Conservation (phyloP, 2,888 invertebrate species). For the Smittia aterrima region DNA sequence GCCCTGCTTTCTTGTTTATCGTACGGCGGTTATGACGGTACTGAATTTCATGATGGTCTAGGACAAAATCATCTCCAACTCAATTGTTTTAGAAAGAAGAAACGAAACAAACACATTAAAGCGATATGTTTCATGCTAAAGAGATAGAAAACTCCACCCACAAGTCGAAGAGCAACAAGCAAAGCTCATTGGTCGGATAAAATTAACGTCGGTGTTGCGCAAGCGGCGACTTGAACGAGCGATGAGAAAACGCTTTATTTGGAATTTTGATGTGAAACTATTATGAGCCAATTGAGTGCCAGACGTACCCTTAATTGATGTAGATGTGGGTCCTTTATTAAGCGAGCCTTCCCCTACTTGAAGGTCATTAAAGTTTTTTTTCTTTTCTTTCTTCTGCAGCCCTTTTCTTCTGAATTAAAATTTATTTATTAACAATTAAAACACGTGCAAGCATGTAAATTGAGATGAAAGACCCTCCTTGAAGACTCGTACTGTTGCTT, state of each 20-base stretch:
- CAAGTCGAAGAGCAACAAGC: neutral
- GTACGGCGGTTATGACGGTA: conserved; percentile 39
- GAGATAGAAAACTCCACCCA: conserved; percentile 38
- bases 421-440: conserved; percentile 41
- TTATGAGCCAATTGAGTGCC: conserved; percentile 32
- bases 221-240: conserved; percentile 1
- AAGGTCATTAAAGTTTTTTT: conserved; percentile 40
- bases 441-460: conserved; percentile 36
- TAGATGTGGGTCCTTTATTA: conserved; percentile 41
- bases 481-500: neutral
- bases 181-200: conserved; percentile 37
- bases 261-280: neutral
- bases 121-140: conserved; percentile 23
- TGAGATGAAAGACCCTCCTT: conserved; percentile 34
- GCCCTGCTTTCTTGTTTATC: conserved; percentile 25
- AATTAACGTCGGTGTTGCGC: conserved; percentile 36
- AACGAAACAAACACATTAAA: neutral
- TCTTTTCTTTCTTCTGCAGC: conserved; percentile 13
- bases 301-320: conserved; percentile 41
- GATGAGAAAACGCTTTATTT: neutral
- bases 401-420: conserved; percentile 26
- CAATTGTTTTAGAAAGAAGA: conserved; percentile 18
- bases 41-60: conserved; percentile 29
- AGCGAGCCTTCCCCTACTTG: conserved; percentile 18
- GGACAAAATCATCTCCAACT: neutral